Evolutionary conservation across 2,888 invertebrate genomes (phyloP), one percentile per base, ranked within the genome.

Genomic region (Melieria crassipennis): DNA sequence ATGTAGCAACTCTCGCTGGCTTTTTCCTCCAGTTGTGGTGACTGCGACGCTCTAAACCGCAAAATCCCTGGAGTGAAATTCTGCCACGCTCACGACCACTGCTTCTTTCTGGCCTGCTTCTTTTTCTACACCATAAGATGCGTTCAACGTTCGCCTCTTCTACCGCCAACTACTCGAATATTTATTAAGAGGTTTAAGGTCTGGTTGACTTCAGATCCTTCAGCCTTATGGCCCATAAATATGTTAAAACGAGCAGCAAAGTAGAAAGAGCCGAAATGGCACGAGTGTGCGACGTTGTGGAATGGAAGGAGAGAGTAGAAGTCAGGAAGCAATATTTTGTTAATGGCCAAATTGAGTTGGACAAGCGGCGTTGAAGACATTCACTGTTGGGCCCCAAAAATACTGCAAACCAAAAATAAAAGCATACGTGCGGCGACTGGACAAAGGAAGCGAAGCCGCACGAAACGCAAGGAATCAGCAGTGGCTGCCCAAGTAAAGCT

Each of bases 321-420:
- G 30, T 2, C 30, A 43, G 46, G 16, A 13, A 55, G 56, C 64
- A 62, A 66, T 65, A 72, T 72, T 72, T 72, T 45, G 55, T 48
- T 65, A 72, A 72, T 72, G 65, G 72, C 65, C 43, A 62, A 72
- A 72, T 72, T 72, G 69, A 46, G 52, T 65, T 52, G 65, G 72
- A 72, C 52, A 13, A 11, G 13, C 52, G 6, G 13, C 50, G 30
- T 30, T 30, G 30, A 30, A 30, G 30, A 30, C 30, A 30, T 30
- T 30, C 30, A 30, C 30, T 30, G 30, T 1, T 30, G 30, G 30
- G 30, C 30, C 30, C 30, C 30, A 30, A 30, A 30, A 30, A 30
- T 30, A 30, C 30, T 30, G 30, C 30, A 2, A 30, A 2, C 30
- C 30, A 30, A 30, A 30, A 2, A 30, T 1, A 30, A 30, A 1